A percentile compares a stretch with the other conserved stretches of the same genome.
phyloP scores from a whole-genome alignment of 2,113 vertebrate species.

The Ceyx margarethae region DNA sequence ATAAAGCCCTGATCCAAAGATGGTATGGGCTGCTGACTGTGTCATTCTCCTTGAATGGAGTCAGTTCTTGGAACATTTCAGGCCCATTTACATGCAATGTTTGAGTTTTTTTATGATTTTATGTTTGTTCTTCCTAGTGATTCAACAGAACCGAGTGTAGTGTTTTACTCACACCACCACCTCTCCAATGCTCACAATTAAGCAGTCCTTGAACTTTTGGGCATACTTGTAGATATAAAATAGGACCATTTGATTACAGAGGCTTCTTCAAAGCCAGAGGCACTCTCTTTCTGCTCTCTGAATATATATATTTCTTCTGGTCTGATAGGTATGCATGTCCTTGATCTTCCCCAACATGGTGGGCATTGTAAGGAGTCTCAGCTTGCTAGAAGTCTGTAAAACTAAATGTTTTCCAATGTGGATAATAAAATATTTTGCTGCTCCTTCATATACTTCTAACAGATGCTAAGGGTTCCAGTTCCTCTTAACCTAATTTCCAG shows the following conservation, averaged over 20 bases:
- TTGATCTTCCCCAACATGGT: slow-evolving; percentile 17
- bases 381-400: slow-evolving; percentile 49
- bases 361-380: slow-evolving; percentile 5
- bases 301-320: neutral
- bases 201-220: neutral
- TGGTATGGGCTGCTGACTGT: neutral
- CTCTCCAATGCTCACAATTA: neutral
- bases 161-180: neutral
- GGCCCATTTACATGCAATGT: neutral
- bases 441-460: slow-evolving; percentile 26
- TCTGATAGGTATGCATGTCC: neutral
- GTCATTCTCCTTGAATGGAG: neutral
- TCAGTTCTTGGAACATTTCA: neutral
- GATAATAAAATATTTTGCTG: slow-evolving; percentile 24
- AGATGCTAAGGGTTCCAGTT: neutral
- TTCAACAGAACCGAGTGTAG: neutral
- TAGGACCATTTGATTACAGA: neutral
- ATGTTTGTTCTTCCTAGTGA: neutral
- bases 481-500: slow-evolving; percentile 24
- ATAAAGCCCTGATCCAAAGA: neutral
- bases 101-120: too few relatives aligned
- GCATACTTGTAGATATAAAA: neutral
- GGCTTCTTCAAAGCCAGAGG: neutral
- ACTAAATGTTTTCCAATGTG: slow-evolving; percentile 10
- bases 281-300: neutral